Conservation (phyloP, 2,797 vertebrate genomes). For the Discoglossus pictus region DNA sequence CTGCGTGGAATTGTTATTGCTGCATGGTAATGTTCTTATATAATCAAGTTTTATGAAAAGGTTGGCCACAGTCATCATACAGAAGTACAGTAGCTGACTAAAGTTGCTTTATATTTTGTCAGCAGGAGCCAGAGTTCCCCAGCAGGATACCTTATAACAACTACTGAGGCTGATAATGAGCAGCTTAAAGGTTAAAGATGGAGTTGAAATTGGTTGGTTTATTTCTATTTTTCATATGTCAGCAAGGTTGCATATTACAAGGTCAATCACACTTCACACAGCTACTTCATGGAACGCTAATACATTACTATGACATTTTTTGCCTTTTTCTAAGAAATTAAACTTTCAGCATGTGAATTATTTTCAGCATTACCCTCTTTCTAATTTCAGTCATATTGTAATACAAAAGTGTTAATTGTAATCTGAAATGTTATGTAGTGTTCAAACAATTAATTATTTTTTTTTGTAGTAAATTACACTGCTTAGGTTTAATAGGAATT, state of each 20-base stretch:
- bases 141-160: constrained; percentile 35
- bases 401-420: too few relatives aligned
- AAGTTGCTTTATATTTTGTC: constrained; percentile 38
- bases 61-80: constrained; percentile 26
- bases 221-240: constrained; percentile 3
- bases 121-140: constrained; percentile 39
- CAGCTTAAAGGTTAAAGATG: constrained; percentile 22
- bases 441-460: too few relatives aligned
- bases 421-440: too few relatives aligned
- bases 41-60: constrained; percentile 27
- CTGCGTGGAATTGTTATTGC: constrained; percentile 38
- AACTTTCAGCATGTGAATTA: too few relatives aligned
- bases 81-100: constrained; percentile 22
- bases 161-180: constrained; percentile 42
- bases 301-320: neutral
- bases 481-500: too few relatives aligned
- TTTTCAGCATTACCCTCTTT: too few relatives aligned
- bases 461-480: too few relatives aligned
- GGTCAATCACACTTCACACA: neutral
- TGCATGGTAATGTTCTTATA: constrained; percentile 18
- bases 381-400: too few relatives aligned
- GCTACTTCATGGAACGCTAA: neutral
- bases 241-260: neutral
- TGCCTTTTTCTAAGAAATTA: neutral
- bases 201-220: constrained; percentile 10